phyloP scores from a whole-genome alignment of 2,113 vertebrate genomes.

The Herpailurus yagouaroundi region DNA sequence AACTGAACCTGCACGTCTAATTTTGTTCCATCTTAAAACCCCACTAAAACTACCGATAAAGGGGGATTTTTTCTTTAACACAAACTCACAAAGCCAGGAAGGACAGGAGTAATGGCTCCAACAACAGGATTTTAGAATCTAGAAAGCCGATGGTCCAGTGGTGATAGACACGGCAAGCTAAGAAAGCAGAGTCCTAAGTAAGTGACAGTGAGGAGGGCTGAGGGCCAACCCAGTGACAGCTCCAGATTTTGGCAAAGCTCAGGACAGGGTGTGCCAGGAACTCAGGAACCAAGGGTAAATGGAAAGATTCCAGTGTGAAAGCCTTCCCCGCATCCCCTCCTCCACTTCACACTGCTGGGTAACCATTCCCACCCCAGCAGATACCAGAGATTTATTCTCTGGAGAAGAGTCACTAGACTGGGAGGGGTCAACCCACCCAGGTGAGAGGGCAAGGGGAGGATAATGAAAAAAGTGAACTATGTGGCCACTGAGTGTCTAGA shows the following conservation, averaged over 20 bases:
- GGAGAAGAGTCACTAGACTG: neutral
- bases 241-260: neutral
- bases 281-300: neutral
- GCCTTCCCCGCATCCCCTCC: neutral
- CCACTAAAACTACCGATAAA: neutral
- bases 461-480: neutral
- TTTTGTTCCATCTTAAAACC: neutral
- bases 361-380: neutral
- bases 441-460: neutral
- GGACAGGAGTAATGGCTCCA: neutral
- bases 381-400: neutral
- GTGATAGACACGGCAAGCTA: neutral
- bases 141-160: neutral
- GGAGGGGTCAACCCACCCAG: neutral
- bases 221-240: neutral
- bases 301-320: neutral
- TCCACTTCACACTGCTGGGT: neutral
- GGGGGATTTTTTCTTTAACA: neutral
- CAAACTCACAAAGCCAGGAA: neutral
- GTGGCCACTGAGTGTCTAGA: neutral
- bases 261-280: neutral
- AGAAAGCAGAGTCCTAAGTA: neutral
- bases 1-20: neutral
- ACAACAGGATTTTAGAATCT: neutral
- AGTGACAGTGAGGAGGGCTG: neutral